Evolutionary conservation across 2,113 vertebrate genomes (phyloP).

Genomic region (Galemys pyrenaicus): DNA sequence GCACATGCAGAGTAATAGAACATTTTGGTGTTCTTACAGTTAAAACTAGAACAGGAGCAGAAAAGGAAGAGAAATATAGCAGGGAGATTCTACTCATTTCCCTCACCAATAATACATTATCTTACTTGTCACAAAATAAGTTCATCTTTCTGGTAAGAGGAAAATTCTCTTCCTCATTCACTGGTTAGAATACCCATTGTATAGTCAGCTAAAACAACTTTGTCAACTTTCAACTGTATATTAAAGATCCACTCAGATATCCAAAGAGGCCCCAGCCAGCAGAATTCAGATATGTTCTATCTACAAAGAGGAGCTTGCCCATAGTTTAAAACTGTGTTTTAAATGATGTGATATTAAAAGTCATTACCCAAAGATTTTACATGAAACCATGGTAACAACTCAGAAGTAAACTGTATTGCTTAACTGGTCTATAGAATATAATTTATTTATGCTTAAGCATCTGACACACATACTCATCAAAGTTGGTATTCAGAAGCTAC

Average conservation of each 20-base stretch:
- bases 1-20: conserved; percentile 36
- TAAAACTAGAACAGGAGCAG: not conserved
- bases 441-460: conserved; percentile 85
- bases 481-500: conserved; percentile 83
- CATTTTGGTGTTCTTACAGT: conserved; percentile 21
- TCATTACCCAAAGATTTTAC: conserved; percentile 46
- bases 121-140: conserved; percentile 23
- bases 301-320: conserved; percentile 3
- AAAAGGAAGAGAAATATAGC: not conserved
- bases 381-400: conserved; percentile 54
- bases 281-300: not conserved
- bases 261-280: not conserved
- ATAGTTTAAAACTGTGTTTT: conserved; percentile 44
- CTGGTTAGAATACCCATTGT: not conserved
- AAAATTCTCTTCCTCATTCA: not conserved
- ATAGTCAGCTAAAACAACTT: not conserved
- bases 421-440: conserved; percentile 80
- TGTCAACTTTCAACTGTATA: conserved; percentile 1
- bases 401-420: conserved; percentile 73
- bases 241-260: not conserved
- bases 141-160: conserved; percentile 13
- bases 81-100: not conserved
- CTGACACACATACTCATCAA: conserved; percentile 73
- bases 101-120: conserved; percentile 11
- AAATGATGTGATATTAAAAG: conserved; percentile 52